Evolutionary conservation across 2,888 invertebrate genomes (phyloP), one percentile per base, ranked within the genome.

Genomic region (Nasonia oneida): DNA sequence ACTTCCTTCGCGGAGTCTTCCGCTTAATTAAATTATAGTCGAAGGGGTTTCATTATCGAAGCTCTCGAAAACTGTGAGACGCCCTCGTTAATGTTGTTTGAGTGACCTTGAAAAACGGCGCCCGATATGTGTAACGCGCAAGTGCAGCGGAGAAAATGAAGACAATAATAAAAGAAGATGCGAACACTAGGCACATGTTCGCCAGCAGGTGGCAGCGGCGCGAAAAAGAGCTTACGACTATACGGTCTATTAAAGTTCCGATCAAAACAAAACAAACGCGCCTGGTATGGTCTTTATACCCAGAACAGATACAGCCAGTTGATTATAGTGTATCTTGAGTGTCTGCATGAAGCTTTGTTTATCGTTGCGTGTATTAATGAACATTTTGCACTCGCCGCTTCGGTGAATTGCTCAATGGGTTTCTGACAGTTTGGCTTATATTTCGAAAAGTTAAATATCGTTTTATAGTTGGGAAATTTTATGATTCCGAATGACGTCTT

Each of bases 321-420:
- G 57, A 57, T 57, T 18, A 29, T 29, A n/a, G 57, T 0, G 57
- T 18, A 4, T 57, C 57, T 57, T 57, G 18, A 5, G 0, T 5
- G 57, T 57, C 57, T 57, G 57, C 57, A 57, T n/a, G 57, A n/a
- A 57, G 57, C n/a, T 18, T n/a, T 57, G 57, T 57, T 57, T 57
- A 57, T 57, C 6, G 57, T 57, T 18, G 57, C 15, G 15, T 57
- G 57, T n/a, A 57, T 18, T 57, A 57, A 57, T 47, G n/a, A n/a
- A 14, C 18, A 18, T 53, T 53, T 18, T 57, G n/a, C n/a, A n/a
- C 57, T 18, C n/a, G 4, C 3, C 18, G 57, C 6, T 57, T 57
- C 57, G 57, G 15, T 57, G 57, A 57, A 57, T 57, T 57, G 57
- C 57, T n/a, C 6, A 57, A 57, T 57, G 57, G 15, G 4, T 57